phyloP scores from a whole-genome alignment of 2,113 vertebrate genomes.

The Pterocles gutturalis region DNA sequence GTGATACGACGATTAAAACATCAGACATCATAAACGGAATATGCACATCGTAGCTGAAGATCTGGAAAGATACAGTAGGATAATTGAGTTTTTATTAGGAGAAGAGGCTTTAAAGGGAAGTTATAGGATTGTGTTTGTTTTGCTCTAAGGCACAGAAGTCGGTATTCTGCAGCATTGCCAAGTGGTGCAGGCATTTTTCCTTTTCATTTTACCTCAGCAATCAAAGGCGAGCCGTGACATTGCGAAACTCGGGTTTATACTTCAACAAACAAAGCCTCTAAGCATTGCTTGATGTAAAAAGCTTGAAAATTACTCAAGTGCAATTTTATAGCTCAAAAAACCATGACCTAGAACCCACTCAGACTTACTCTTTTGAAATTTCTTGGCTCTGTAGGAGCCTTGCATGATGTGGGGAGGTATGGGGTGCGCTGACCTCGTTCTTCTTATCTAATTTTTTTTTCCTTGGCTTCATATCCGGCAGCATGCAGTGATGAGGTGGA shows the following conservation, averaged over 20 bases:
- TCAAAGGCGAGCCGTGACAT: neutral
- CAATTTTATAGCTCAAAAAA: neutral
- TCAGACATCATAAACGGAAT: neutral
- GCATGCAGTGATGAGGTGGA: neutral
- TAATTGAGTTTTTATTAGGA: neutral
- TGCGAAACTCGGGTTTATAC: neutral
- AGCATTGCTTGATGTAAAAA: neutral
- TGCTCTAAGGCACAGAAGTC: neutral
- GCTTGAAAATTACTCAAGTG: neutral
- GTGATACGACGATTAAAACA: neutral
- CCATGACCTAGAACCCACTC: neutral
- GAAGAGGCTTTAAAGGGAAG: neutral
- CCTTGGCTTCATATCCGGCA: neutral
- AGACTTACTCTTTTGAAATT: neutral
- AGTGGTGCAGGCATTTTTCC: neutral
- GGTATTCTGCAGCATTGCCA: neutral
- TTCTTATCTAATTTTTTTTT: neutral
- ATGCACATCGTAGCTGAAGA: neutral
- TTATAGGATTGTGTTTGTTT: neutral
- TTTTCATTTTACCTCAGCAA: neutral
- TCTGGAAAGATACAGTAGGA: fast-evolving
- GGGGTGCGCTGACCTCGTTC: neutral
- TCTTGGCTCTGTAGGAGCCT: neutral
- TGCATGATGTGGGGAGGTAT: neutral
- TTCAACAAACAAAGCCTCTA: neutral